Evolutionary conservation across 1,140 invertebrate genomes (phyloP), one percentile per base, ranked within the genome.

Genomic region (Neodiprion fabricii): DNA sequence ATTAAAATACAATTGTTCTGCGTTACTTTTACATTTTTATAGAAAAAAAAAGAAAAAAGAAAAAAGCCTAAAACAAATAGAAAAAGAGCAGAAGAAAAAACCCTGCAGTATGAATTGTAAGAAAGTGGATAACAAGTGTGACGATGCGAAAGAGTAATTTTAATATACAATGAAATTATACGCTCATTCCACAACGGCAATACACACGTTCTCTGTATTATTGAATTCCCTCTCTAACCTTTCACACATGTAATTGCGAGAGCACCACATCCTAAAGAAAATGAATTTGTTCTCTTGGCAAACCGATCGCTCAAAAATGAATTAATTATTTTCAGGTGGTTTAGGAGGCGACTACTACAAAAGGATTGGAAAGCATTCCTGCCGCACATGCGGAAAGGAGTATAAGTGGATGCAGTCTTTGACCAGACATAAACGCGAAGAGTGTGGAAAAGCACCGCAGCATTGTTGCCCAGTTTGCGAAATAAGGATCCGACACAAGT

Each of bases 391-490:
- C 74, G 89, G 89, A 53, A 89, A 90, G 74, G 82, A 85, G 65
- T 91, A 91, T 79, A 87, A 83, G 72, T 89, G 88, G 82, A 84
- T 87, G 78, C 88, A 88, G 40, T 90, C 89, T 1, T 79, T 91
- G 70, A 80, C 87, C 48, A 85, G 89, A 21, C 90, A 91, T 76
- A 81, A 86, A 74, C 83, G 86, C 14, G 89, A 90, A 72, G 90
- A 90, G 67, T 90, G 90, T 71, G 87, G 87, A 1, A 83, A 86
- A 74, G 82, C 79, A 28, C 88, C 87, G 5, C 86, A 88, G 47
- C 83, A 87, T 67, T 67, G 74, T 73, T 89, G 89, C 73, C 79
- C 82, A 11, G 67, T 85, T 47, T 88, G 87, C 71, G 81, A 83
- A 48, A 66, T 77, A 5, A 82, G 74, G 69, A 86, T 88, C 48